phyloP scores from a whole-genome alignment of 2,797 vertebrate species.

The Phrynocephalus vlangalii region DNA sequence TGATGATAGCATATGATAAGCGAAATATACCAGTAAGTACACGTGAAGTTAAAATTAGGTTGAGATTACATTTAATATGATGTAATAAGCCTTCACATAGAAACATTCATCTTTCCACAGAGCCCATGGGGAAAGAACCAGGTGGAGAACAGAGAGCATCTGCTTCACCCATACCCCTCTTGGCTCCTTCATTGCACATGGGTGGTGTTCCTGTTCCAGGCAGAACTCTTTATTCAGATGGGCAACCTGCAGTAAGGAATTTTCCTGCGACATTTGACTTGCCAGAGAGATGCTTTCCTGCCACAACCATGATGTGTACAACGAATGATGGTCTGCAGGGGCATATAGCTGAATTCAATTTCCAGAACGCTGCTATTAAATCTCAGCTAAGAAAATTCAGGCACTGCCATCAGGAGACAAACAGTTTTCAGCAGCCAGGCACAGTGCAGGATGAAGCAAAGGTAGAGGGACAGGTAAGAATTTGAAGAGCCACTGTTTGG shows the following conservation, averaged over 20 bases:
- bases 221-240: conserved; percentile 46
- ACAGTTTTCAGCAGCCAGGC: conserved; percentile 49
- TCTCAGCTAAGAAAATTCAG: conserved; percentile 79
- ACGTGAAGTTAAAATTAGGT: no score
- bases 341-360: conserved; percentile 83
- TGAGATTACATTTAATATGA: no score
- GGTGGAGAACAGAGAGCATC: conserved; percentile 61
- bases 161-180: conserved; percentile 50
- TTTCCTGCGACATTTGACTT: conserved; percentile 15
- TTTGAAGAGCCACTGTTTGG: not conserved
- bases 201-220: conserved; percentile 56
- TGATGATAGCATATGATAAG: no score
- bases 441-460: conserved; percentile 10
- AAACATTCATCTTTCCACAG: conserved; percentile 52
- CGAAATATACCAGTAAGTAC: no score
- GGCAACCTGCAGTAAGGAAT: not conserved
- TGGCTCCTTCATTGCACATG: conserved; percentile 53
- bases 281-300: conserved; percentile 41
- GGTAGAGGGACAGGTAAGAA: conserved; percentile 64
- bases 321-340: conserved; percentile 76
- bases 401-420: conserved; percentile 53
- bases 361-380: conserved; percentile 84
- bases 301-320: conserved; percentile 31
- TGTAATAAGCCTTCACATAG: no score
- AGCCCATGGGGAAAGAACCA: conserved; percentile 53